A percentile compares a stretch with the other conserved stretches of the same genome.
Evolutionary conservation across 2,888 invertebrate genomes (phyloP).

Genomic region (Eurytoma adleriae): DNA sequence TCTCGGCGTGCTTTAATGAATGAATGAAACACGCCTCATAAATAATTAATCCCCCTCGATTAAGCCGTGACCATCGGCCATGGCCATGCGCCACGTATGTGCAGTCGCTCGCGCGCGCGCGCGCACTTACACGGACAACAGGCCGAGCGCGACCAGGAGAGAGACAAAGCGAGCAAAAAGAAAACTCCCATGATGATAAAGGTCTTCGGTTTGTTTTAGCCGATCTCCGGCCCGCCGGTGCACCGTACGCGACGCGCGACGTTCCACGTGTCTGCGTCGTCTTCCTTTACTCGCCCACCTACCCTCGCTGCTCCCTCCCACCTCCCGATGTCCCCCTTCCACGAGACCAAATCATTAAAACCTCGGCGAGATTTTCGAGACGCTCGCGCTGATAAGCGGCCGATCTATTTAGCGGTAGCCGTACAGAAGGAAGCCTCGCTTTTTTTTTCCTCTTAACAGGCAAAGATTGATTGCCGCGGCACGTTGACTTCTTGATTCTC

Average conservation of each 20-base stretch:
- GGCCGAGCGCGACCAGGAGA: slow-evolving; percentile 46
- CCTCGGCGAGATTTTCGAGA: slow-evolving; percentile 23
- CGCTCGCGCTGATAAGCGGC: slow-evolving; percentile 13
- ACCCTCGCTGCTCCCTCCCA: too few relatives aligned
- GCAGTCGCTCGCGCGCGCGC: not conserved
- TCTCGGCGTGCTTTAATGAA: slow-evolving; percentile 73
- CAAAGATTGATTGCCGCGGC: slow-evolving; percentile 35
- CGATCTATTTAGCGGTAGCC: slow-evolving; percentile 15
- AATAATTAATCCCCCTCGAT: slow-evolving; percentile 74
- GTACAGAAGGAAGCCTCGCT: not conserved
- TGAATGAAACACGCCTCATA: slow-evolving; percentile 76
- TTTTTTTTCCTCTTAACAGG: not conserved
- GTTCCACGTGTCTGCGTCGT: not conserved
- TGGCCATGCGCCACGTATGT: slow-evolving; percentile 62
- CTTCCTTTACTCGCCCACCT: not conserved
- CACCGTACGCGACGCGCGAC: not conserved
- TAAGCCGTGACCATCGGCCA: slow-evolving; percentile 70
- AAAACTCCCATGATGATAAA: slow-evolving; percentile 59
- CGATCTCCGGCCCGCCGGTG: not conserved
- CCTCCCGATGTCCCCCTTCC: too few relatives aligned
- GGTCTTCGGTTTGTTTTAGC: slow-evolving; percentile 20
- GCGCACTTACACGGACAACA: slow-evolving; percentile 35
- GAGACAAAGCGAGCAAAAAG: slow-evolving; percentile 56
- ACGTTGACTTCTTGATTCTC: slow-evolving; percentile 32
- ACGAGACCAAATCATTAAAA: slow-evolving; percentile 30